Percentiles rank a stretch among this genome's conserved stretches.
phyloP scores from a whole-genome alignment of 2,113 vertebrate species.

The Scomber japonicus region DNA sequence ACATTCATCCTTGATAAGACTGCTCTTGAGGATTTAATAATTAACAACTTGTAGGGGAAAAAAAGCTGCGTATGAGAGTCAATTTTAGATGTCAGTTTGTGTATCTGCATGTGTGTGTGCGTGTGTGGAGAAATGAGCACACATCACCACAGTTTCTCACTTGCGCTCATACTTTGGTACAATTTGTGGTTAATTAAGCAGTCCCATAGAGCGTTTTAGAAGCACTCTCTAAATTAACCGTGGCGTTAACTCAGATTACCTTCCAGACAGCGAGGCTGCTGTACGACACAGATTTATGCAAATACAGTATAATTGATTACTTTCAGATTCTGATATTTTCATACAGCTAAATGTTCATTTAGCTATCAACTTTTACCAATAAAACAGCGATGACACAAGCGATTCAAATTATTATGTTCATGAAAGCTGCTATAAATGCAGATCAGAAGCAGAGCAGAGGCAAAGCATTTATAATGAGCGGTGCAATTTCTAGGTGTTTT shows the following conservation, averaged over 20 bases:
- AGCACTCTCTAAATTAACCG: slow-evolving; percentile 23
- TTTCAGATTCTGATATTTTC: background rate
- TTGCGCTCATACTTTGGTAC: slow-evolving; percentile 20
- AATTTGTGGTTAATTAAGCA: slow-evolving; percentile 30
- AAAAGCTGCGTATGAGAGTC: background rate
- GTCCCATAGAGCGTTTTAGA: slow-evolving; percentile 13
- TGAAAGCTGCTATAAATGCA: too few relatives aligned
- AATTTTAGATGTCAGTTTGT: slow-evolving; percentile 1
- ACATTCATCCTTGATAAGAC: background rate
- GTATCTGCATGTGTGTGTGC: background rate
- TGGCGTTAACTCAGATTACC: slow-evolving; percentile 13
- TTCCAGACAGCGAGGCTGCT: background rate
- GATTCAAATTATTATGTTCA: too few relatives aligned
- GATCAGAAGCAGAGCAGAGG: too few relatives aligned
- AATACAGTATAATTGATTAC: slow-evolving; percentile 12
- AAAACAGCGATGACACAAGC: background rate
- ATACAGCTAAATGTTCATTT: too few relatives aligned
- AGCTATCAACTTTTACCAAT: background rate
- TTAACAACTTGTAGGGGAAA: background rate
- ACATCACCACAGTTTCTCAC: background rate
- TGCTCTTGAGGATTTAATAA: background rate
- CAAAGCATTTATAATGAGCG: too few relatives aligned
- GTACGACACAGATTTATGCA: slow-evolving; percentile 1
- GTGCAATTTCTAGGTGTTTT: background rate
- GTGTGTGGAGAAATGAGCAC: background rate